Percentiles rank a stretch among this genome's conserved stretches.
phyloP scores from a whole-genome alignment of 2,888 invertebrate species.

The Macrophya annulata region DNA sequence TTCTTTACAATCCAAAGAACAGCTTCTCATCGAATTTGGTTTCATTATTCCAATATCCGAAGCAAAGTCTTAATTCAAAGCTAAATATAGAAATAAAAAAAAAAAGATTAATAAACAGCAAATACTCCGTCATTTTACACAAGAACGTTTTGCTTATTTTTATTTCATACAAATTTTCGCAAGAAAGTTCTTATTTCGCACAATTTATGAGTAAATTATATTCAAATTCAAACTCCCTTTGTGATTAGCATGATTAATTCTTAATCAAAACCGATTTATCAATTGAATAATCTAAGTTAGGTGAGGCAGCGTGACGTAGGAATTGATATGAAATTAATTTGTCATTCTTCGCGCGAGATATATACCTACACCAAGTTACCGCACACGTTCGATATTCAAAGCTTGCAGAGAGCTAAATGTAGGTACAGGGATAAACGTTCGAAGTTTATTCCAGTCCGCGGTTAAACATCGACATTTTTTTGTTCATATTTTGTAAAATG shows the following conservation, averaged over 20 bases:
- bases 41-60: neutral
- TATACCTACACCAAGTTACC: neutral
- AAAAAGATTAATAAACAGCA: neutral
- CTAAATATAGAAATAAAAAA: neutral
- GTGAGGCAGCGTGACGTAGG: neutral
- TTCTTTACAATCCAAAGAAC: neutral
- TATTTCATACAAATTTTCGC: neutral
- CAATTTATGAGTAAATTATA: neutral
- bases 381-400: neutral
- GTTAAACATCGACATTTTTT: neutral
- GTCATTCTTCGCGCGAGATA: neutral
- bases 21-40: neutral
- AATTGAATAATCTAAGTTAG: conserved; percentile 13
- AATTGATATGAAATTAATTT: conserved; percentile 19
- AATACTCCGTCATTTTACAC: neutral
- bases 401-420: neutral
- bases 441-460: neutral
- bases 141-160: neutral
- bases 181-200: neutral
- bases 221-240: too few species aligned
- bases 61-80: conserved; percentile 4
- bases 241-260: neutral
- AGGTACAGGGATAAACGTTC: neutral
- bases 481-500: neutral
- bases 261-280: conserved; percentile 7